phyloP scores from a whole-genome alignment of 2,888 invertebrate genomes.

The Cerastis leucographa region DNA sequence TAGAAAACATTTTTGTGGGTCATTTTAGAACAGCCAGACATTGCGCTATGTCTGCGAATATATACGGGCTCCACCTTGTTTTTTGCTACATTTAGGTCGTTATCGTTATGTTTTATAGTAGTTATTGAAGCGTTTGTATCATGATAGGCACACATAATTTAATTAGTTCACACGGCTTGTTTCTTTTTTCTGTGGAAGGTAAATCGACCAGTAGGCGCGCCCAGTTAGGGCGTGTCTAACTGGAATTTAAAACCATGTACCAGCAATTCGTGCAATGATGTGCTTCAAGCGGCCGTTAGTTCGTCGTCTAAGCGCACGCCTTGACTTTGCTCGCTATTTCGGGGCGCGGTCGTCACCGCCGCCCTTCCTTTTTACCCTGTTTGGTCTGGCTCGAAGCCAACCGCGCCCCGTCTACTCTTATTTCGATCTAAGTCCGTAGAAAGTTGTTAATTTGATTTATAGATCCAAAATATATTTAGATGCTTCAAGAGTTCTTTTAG shows the following conservation, averaged over 20 bases:
- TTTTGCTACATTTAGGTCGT: conserved; percentile 56
- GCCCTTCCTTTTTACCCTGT: conserved; percentile 89
- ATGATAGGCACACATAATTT: conserved; percentile 66
- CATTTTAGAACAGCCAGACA: conserved; percentile 45
- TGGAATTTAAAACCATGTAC: conserved; percentile 61
- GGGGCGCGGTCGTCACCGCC: conserved; percentile 87
- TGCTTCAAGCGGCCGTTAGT: conserved; percentile 70
- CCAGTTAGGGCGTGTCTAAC: conserved; percentile 73
- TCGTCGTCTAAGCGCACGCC: conserved; percentile 81
- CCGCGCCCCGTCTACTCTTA: conserved; percentile 82
- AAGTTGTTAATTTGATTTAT: conserved; percentile 77
- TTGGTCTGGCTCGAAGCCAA: conserved; percentile 88
- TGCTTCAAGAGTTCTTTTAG: conserved; percentile 23
- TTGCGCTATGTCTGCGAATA: conserved; percentile 47
- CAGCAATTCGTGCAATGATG: conserved; percentile 65
- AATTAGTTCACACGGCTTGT: conserved; percentile 72
- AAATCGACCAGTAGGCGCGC: conserved; percentile 67
- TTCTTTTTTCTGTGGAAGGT: conserved; percentile 61
- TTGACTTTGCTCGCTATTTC: conserved; percentile 90
- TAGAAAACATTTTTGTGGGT: conserved; percentile 48
- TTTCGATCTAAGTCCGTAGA: conserved; percentile 73
- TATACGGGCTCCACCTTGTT: conserved; percentile 51
- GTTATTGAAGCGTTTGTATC: conserved; percentile 65
- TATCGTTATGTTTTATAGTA: conserved; percentile 50
- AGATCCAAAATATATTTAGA: conserved; percentile 46